Conservation (phyloP, 2,113 vertebrate genomes). For the Mormoops blainvillei region DNA sequence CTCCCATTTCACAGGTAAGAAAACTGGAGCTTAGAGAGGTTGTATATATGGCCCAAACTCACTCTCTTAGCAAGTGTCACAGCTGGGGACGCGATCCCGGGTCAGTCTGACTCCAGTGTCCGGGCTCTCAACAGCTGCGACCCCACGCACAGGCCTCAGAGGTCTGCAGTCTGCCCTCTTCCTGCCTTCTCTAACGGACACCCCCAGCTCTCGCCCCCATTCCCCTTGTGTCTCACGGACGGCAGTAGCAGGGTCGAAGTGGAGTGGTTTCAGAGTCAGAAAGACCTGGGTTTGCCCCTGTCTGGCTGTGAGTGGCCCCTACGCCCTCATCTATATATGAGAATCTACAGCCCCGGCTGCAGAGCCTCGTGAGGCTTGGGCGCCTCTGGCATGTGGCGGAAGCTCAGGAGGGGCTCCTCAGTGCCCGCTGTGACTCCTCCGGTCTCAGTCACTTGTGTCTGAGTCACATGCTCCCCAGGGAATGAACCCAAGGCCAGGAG, state of each 20-base stretch:
- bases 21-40: background rate
- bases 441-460: background rate
- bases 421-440: background rate
- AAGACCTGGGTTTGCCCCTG: background rate
- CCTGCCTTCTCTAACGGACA: background rate
- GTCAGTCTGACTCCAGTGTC: background rate
- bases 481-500: background rate
- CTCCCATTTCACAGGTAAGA: conserved; percentile 22
- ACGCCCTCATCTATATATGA: background rate
- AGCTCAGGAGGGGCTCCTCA: background rate
- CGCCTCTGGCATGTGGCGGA: background rate
- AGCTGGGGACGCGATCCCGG: background rate
- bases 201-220: background rate
- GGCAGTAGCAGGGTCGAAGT: background rate
- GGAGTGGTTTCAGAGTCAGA: background rate
- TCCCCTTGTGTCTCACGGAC: background rate
- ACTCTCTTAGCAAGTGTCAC: background rate
- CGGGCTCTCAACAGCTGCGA: background rate
- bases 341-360: background rate
- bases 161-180: background rate
- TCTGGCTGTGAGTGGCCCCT: background rate
- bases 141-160: background rate
- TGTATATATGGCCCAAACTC: background rate
- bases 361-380: fast-evolving
- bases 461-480: conserved; percentile 3